A percentile compares a stretch with the other conserved stretches of the same genome.
Evolutionary conservation across 2,113 vertebrate species (phyloP).

Genomic region (Ailurus styani): DNA sequence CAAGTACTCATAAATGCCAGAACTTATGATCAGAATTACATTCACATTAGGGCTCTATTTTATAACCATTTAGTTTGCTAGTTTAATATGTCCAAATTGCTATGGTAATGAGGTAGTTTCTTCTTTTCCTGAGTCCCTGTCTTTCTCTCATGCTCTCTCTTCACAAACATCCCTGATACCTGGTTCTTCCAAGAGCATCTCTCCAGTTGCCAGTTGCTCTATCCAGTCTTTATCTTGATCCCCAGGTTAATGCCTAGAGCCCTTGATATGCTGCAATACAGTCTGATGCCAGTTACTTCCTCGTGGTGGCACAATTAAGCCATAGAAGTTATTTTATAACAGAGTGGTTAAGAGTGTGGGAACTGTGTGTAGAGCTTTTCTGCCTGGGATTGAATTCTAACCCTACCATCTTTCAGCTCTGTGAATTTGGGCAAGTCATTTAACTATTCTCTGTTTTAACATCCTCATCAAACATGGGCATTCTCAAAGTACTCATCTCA

Average conservation of each 20-base stretch:
- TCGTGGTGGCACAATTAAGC: background rate
- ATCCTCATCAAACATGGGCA: background rate
- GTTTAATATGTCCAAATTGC: background rate
- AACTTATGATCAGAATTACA: slow-evolving; percentile 15
- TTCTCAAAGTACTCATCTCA: background rate
- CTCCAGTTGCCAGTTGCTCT: background rate
- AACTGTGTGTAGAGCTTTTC: background rate
- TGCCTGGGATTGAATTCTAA: slow-evolving; percentile 8
- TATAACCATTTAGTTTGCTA: background rate
- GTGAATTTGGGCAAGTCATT: background rate
- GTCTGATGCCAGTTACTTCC: background rate
- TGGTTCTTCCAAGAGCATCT: background rate
- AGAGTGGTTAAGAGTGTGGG: background rate
- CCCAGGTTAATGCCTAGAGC: background rate
- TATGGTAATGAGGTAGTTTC: background rate
- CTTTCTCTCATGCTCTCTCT: background rate
- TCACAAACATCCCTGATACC: background rate
- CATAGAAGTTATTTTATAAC: background rate
- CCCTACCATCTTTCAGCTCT: background rate
- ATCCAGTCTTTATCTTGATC: background rate
- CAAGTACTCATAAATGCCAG: background rate
- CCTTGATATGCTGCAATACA: background rate
- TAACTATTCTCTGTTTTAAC: background rate
- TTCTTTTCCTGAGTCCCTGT: background rate
- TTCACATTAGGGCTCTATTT: background rate